These are phyloP conservation scores for Chirona hameri DNA, from an alignment of 2,888 invertebrate species.

Conservation along the genomic window DNA sequence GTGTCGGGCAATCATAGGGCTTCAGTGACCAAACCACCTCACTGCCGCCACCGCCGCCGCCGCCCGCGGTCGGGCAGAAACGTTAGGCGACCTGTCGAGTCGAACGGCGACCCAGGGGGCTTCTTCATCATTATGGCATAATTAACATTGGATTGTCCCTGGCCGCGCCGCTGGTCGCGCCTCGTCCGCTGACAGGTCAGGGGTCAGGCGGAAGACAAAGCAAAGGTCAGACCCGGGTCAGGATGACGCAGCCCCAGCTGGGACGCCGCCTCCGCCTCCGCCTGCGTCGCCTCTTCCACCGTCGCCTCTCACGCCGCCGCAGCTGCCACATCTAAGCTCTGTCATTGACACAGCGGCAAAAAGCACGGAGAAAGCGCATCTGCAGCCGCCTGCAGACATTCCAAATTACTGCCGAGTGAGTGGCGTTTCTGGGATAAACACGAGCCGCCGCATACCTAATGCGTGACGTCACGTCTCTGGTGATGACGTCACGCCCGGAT, in stretches of 20 bases:
- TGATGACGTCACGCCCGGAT: not conserved
- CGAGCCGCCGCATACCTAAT: not conserved
- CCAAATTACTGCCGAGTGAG: too few relatives aligned
- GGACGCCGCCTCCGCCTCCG: not conserved
- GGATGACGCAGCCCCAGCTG: not conserved
- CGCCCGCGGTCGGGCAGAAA: not conserved
- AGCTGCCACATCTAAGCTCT: too few relatives aligned
- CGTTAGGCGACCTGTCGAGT: too few relatives aligned
- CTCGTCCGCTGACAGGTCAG: not conserved
- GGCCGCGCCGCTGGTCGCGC: not conserved
- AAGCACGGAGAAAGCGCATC: not conserved
- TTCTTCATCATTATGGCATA: slow-evolving; percentile 7
- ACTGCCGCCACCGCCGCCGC: not conserved
- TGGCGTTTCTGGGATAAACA: too few relatives aligned
- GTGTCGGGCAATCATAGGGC: not conserved
- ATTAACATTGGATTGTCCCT: not conserved
- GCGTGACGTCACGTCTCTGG: not conserved
- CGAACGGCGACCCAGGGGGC: not conserved
- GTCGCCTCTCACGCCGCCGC: too few relatives aligned
- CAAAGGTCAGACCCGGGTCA: not conserved
- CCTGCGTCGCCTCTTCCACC: not conserved
- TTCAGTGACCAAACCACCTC: not conserved
- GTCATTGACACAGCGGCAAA: not conserved
- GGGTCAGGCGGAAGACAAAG: not conserved
- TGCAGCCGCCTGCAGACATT: not conserved